Base-by-base conservation (phyloP, 2,113 vertebrate genomes). In the Sinocyclocheilus maitianheensis region DNA sequence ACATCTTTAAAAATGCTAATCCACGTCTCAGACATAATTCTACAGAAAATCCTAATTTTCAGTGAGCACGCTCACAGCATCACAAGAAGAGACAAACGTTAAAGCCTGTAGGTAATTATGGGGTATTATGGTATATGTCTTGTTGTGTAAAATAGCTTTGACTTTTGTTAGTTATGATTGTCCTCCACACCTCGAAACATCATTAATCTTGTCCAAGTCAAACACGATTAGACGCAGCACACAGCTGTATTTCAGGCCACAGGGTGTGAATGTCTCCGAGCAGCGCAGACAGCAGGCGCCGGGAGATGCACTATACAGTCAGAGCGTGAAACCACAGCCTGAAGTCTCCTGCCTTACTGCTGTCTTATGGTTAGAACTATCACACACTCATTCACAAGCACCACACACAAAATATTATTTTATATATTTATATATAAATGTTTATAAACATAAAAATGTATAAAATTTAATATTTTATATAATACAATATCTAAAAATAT, bases 251-350 rank as follows among this genome's bases (percentile, higher is more conserved):
- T 81, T 74, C 79, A 40, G 58, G 84, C 62, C 48, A 63, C 76
- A 13, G 62, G 11, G 55, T 65, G 20, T 46, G 83, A 88, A 86
- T 74, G 62, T 84, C 37, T 87, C 51, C 62, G 53, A 82, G 37
- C 77, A 69, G 83, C 34, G 58, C 85, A 85, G 89, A 90, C 89
- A 62, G 12, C 65, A 84, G 89, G 86, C 87, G 87, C 87, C 87
- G 60, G 55, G 80, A 85, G 84, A 86, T 80, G 87, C 87, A 81
- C 83, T n/a, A 43, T 51, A 48, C 75, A 77, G 80, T 72, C 84
- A 37, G 86, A 86, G 87, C 84, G 58, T 89, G 86, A 91, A 91
- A 91, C 89, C 89, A 85, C 90, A 84, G 58, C 46, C 82, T n/a
- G 84, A 83, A 65, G 60, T 79, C 84, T 84, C 37, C 81, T 77